Percentiles rank a stretch among this genome's conserved stretches.
These are phyloP conservation scores for Diadegma fenestrale DNA, from an alignment of 2,888 invertebrate genomes.

Conservation along the genomic window DNA sequence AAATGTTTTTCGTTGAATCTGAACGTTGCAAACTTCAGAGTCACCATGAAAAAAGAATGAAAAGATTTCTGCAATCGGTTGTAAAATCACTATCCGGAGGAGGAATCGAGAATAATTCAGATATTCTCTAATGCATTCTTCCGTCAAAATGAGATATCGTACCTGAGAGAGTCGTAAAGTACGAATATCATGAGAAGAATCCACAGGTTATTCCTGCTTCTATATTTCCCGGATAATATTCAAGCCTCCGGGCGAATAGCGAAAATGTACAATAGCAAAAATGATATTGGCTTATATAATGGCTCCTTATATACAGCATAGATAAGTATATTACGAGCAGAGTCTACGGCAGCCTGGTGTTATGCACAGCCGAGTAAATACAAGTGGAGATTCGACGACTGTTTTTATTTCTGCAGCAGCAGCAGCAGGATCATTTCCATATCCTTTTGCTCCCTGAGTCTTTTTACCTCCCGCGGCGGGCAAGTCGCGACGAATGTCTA, in stretches of 20 bases:
- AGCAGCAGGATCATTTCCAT: neutral
- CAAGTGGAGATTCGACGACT: neutral
- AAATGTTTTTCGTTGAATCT: too few relatives aligned
- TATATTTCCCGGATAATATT: slow-evolving; percentile 50
- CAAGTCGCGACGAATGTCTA: neutral
- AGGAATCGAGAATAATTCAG: slow-evolving; percentile 43
- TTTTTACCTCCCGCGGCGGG: neutral
- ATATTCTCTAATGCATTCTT: slow-evolving; percentile 50
- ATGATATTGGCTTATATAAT: slow-evolving; percentile 32
- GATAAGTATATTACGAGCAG: slow-evolving; percentile 18
- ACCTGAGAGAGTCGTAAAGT: slow-evolving; percentile 51
- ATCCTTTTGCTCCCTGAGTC: too few relatives aligned
- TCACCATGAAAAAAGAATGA: slow-evolving; percentile 10
- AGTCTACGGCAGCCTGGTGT: neutral
- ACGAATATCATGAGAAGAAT: slow-evolving; percentile 62
- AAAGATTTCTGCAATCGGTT: slow-evolving; percentile 31
- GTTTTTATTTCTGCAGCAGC: neutral
- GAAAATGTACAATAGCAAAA: slow-evolving; percentile 62
- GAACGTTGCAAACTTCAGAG: too few relatives aligned
- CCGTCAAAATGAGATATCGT: slow-evolving; percentile 57
- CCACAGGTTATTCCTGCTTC: slow-evolving; percentile 66
- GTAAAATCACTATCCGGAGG: slow-evolving; percentile 52
- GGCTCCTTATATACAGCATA: neutral
- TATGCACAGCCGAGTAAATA: slow-evolving; percentile 10
- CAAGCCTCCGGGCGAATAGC: slow-evolving; percentile 47